A percentile compares a stretch with the other conserved stretches of the same genome.
Evolutionary conservation across 2,888 invertebrate species (phyloP).

Genomic region (Luperina testacea): DNA sequence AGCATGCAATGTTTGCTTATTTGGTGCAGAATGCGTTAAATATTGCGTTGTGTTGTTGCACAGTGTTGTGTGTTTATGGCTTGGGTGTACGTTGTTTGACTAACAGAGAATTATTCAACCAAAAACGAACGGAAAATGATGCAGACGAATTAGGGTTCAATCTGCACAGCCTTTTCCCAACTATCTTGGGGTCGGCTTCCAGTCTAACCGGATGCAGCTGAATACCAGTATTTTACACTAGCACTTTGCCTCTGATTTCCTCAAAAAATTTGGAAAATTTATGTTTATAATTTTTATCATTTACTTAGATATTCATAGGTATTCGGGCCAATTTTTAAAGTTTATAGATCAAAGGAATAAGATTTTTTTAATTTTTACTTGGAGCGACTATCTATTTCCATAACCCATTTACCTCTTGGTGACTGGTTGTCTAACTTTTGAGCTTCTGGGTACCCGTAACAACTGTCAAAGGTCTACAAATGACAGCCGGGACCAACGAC

Average conservation of each 20-base stretch:
- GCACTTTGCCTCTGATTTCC: too few relatives aligned
- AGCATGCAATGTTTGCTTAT: constrained; percentile 18
- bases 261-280: too few relatives aligned
- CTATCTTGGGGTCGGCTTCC: background rate
- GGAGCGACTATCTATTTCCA: background rate
- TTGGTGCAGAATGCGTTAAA: constrained; percentile 42
- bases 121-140: background rate
- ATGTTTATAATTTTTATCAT: too few relatives aligned
- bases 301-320: too few relatives aligned
- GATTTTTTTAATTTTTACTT: background rate
- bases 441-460: background rate
- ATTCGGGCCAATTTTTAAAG: too few relatives aligned
- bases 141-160: background rate
- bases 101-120: constrained; percentile 1
- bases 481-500: background rate
- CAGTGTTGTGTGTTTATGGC: constrained; percentile 25
- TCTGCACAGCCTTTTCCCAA: background rate
- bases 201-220: background rate
- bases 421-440: background rate
- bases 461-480: background rate
- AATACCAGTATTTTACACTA: background rate
- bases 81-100: constrained; percentile 5
- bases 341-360: too few relatives aligned
- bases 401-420: background rate
- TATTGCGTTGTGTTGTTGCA: constrained; percentile 33